Evolutionary conservation across 2,888 invertebrate genomes (phyloP).

Genomic region (Sminthurides aquaticus): DNA sequence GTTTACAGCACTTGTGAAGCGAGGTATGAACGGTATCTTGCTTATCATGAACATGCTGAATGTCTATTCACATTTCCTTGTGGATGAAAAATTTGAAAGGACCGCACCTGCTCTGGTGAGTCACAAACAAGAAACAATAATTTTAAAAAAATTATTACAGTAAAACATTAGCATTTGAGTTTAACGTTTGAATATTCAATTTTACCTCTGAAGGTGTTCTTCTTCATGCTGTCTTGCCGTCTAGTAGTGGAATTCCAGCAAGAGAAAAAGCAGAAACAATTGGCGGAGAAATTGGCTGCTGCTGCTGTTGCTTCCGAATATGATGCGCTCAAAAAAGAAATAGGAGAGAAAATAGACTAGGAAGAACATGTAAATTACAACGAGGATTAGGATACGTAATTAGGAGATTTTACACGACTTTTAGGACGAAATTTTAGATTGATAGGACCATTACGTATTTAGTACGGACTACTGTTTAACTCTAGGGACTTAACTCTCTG

Average conservation of each 20-base stretch:
- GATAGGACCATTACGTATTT: no score
- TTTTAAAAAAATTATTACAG: not conserved
- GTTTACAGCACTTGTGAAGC: constrained; percentile 74
- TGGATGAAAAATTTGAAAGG: constrained; percentile 83
- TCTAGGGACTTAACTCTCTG: no score
- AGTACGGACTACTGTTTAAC: no score
- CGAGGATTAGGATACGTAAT: no score
- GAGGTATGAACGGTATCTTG: constrained; percentile 76
- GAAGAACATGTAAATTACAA: constrained; percentile 51
- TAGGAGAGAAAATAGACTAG: constrained; percentile 49
- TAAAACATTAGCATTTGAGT: constrained; percentile 20
- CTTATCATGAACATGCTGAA: constrained; percentile 78
- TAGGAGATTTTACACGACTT: no score
- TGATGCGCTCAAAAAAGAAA: constrained; percentile 45
- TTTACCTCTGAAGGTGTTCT: no score
- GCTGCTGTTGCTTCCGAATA: constrained; percentile 44
- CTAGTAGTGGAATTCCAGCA: constrained; percentile 72
- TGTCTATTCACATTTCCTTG: constrained; percentile 86
- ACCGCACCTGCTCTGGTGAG: constrained; percentile 76
- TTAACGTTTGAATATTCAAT: no score
- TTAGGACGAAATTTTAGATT: no score
- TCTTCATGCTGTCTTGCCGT: constrained; percentile 83
- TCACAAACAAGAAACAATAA: constrained; percentile 3
- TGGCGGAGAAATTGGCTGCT: constrained; percentile 43
- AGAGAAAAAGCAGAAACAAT: constrained; percentile 48